phyloP scores from a whole-genome alignment of 2,797 vertebrate genomes.

The Chelon auratus region DNA sequence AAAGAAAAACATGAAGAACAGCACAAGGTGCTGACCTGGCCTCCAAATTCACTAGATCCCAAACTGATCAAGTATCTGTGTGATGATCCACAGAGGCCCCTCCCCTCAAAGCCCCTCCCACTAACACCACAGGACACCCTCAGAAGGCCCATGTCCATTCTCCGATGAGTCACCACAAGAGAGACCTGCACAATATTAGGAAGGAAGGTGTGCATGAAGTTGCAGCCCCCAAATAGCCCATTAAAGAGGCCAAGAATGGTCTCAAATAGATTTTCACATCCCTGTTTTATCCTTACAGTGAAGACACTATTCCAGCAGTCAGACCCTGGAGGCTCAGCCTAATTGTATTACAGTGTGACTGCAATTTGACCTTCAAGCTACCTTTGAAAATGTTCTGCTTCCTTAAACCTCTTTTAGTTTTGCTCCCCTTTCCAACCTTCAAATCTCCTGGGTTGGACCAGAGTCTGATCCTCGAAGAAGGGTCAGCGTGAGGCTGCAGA shows the following conservation, averaged over 20 bases:
- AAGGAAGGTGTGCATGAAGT: not conserved
- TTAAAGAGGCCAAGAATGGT: not conserved
- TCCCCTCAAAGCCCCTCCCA: too few relatives aligned
- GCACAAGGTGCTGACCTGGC: too few relatives aligned
- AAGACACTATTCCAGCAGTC: not conserved
- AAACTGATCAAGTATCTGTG: too few relatives aligned
- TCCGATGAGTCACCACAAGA: too few relatives aligned
- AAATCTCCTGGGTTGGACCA: not conserved
- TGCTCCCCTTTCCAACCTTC: not conserved
- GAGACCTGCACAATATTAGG: too few relatives aligned
- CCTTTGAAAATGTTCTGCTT: too few relatives aligned
- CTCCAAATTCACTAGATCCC: too few relatives aligned
- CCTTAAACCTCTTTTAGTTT: slow-evolving; percentile 1
- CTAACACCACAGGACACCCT: too few relatives aligned
- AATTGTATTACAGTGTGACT: not conserved
- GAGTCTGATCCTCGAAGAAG: not conserved
- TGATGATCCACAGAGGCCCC: too few relatives aligned
- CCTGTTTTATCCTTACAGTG: not conserved
- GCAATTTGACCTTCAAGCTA: not conserved
- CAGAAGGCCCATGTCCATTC: too few relatives aligned
- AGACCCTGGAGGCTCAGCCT: not conserved
- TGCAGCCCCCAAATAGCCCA: not conserved
- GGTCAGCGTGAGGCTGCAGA: not conserved
- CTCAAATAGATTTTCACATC: slow-evolving; percentile 1
- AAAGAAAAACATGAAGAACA: too few relatives aligned